These are phyloP conservation scores for Acholoe squamosa DNA, from an alignment of 2,888 invertebrate genomes.

Conservation along the genomic window DNA sequence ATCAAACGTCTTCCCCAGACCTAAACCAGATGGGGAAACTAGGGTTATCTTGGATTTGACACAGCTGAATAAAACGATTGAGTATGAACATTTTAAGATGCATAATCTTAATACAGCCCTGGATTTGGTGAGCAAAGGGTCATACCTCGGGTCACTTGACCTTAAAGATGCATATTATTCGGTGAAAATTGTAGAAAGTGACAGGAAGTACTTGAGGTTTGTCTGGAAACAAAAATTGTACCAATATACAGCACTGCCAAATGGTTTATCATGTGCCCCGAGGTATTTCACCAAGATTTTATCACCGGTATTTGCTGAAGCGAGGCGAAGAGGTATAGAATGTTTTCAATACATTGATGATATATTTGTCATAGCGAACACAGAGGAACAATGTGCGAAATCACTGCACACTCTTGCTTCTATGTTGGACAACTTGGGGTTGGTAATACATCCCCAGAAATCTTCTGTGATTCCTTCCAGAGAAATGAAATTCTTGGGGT, in stretches of 20 bases:
- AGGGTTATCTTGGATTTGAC: slow-evolving; percentile 57
- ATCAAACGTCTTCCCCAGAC: slow-evolving; percentile 47
- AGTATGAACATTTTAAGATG: slow-evolving; percentile 61
- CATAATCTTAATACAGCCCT: not conserved
- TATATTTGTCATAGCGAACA: not conserved
- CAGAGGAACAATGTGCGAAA: not conserved
- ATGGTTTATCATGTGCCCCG: not conserved
- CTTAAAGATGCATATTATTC: slow-evolving; percentile 42
- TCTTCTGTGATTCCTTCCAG: not conserved
- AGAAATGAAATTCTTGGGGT: not conserved
- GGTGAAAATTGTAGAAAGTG: not conserved
- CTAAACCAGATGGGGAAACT: slow-evolving; percentile 21
- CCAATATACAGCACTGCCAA: not conserved
- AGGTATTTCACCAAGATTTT: slow-evolving; percentile 23
- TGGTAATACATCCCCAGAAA: not conserved
- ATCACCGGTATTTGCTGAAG: not conserved
- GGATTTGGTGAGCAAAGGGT: not conserved
- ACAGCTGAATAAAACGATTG: slow-evolving; percentile 39
- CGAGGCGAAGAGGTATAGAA: not conserved
- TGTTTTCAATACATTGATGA: slow-evolving; percentile 38
- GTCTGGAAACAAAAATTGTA: not conserved
- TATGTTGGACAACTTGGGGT: not conserved
- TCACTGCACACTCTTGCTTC: not conserved
- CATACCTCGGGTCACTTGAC: not conserved
- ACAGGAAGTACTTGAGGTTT: slow-evolving; percentile 12